Evolutionary conservation across 2,113 vertebrate genomes (phyloP).

Genomic region (Clarias batrachus): DNA sequence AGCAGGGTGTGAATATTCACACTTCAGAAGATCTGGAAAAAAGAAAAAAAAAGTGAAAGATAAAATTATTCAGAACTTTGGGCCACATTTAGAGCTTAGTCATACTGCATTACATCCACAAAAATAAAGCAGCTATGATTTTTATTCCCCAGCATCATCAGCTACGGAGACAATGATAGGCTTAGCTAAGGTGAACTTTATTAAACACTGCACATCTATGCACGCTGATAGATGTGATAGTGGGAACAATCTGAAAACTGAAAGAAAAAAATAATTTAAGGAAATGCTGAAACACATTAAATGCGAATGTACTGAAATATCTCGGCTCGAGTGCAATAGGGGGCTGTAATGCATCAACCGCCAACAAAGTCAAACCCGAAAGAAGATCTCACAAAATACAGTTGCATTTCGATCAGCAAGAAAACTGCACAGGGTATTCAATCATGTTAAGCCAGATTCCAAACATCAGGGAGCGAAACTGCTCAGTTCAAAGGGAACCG

Average conservation of each 20-base stretch:
- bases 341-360: too few species aligned
- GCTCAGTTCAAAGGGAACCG: too few species aligned
- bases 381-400: too few species aligned
- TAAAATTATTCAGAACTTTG: slow-evolving; percentile 41
- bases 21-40: slow-evolving; percentile 54
- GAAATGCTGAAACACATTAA: not conserved
- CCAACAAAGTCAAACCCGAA: too few species aligned
- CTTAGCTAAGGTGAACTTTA: not conserved
- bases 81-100: not conserved
- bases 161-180: not conserved
- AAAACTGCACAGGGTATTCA: too few species aligned
- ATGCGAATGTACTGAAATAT: not conserved
- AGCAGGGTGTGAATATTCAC: slow-evolving; percentile 23
- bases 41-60: slow-evolving; percentile 16
- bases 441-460: too few species aligned
- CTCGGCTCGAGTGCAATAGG: not conserved
- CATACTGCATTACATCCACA: not conserved
- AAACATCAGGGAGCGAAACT: too few species aligned
- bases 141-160: not conserved
- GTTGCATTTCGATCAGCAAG: too few species aligned
- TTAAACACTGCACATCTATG: not conserved
- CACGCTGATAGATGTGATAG: not conserved
- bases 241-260: not conserved
- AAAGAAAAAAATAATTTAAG: not conserved
- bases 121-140: not conserved